Evolutionary conservation across 2,888 invertebrate species (phyloP).

Genomic region (Apamea crenata): DNA sequence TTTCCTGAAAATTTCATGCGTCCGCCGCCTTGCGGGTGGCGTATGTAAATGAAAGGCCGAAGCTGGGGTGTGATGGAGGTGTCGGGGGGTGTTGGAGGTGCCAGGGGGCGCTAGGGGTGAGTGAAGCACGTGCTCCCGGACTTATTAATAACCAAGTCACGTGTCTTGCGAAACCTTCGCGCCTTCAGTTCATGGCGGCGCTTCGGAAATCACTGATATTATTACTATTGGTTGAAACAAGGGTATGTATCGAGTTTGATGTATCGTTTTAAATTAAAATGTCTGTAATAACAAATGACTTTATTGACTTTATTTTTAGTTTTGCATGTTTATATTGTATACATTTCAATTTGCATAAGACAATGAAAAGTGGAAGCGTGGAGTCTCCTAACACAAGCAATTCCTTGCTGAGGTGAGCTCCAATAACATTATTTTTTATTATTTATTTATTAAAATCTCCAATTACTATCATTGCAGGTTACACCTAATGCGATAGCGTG

Average conservation of each 20-base stretch:
- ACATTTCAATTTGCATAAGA: too few relatives aligned
- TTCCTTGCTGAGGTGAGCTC: too few relatives aligned
- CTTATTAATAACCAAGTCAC: slow-evolving; percentile 75
- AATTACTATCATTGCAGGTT: too few relatives aligned
- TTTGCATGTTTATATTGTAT: too few relatives aligned
- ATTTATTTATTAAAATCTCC: too few relatives aligned
- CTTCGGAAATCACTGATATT: slow-evolving; percentile 58
- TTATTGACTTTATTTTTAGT: too few relatives aligned
- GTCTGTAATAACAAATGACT: too few relatives aligned
- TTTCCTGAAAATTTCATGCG: slow-evolving; percentile 76
- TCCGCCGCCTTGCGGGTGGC: slow-evolving; percentile 64
- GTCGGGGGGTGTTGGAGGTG: slow-evolving; percentile 24
- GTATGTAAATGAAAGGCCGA: slow-evolving; percentile 70
- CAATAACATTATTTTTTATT: too few relatives aligned
- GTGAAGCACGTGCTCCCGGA: slow-evolving; percentile 64
- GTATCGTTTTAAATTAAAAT: slow-evolving; percentile 21
- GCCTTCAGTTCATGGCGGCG: slow-evolving; percentile 56
- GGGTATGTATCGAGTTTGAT: not conserved
- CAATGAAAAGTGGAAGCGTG: too few relatives aligned
- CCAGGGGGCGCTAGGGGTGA: slow-evolving; percentile 24
- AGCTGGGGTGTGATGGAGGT: slow-evolving; percentile 27
- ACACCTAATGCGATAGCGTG: too few relatives aligned
- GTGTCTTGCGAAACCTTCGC: slow-evolving; percentile 62
- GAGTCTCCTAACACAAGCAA: too few relatives aligned
- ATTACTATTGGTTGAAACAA: slow-evolving; percentile 48